phyloP scores from a whole-genome alignment of 2,888 invertebrate species.

The Serrognathus titanus region DNA sequence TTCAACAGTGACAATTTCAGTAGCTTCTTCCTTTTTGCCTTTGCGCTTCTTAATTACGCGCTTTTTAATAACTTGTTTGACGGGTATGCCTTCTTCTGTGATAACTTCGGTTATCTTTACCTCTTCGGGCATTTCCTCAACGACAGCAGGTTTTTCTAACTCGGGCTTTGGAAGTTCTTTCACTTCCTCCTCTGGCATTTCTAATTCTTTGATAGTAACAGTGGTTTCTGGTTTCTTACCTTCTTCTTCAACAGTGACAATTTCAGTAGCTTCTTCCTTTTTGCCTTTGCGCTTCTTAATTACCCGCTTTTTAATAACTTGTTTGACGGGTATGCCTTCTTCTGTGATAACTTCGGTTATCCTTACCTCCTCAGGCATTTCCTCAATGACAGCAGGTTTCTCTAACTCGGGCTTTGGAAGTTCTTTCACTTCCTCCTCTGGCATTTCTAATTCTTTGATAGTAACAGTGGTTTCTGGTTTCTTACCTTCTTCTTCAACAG shows the following conservation, averaged over 20 bases:
- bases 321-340: conserved; percentile 34
- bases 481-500: conserved; percentile 44
- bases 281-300: conserved; percentile 39
- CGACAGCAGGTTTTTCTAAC: conserved; percentile 28
- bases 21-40: conserved; percentile 46
- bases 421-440: conserved; percentile 26
- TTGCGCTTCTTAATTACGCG: conserved; percentile 47
- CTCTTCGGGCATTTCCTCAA: conserved; percentile 26
- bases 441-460: conserved; percentile 6
- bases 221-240: conserved; percentile 38
- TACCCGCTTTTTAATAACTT: conserved; percentile 38
- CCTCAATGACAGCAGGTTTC: conserved; percentile 41
- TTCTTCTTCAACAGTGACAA: conserved; percentile 38
- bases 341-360: conserved; percentile 32
- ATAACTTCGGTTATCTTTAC: conserved; percentile 34
- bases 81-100: conserved; percentile 31
- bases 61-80: conserved; percentile 41
- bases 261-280: conserved; percentile 40
- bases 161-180: conserved; percentile 28
- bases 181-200: conserved; percentile 30
- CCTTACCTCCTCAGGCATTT: conserved; percentile 36
- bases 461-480: conserved; percentile 23
- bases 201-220: conserved; percentile 36
- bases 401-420: conserved; percentile 39
- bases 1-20: conserved; percentile 49